phyloP scores from a whole-genome alignment of 2,113 vertebrate genomes.

The Columba janthina region DNA sequence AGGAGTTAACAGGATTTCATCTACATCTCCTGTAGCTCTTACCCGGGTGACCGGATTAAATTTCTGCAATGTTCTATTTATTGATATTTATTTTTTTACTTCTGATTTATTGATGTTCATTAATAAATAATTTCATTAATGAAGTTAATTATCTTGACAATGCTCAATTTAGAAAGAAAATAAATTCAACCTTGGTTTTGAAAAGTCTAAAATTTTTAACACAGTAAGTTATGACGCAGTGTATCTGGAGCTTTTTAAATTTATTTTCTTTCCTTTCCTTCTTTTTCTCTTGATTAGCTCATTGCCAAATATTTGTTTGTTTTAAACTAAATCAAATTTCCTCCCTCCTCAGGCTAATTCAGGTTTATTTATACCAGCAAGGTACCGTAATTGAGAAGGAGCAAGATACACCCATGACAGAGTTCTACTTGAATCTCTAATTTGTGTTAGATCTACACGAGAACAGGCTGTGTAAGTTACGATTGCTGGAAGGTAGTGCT shows the following conservation, averaged over 20 bases:
- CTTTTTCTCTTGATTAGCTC: constrained; percentile 9
- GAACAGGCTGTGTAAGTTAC: background rate
- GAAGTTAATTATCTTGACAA: background rate
- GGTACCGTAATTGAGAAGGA: constrained; percentile 24
- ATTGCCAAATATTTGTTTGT: constrained; percentile 9
- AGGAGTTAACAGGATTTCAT: background rate
- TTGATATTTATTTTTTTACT: background rate
- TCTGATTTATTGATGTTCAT: constrained; percentile 6
- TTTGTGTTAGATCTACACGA: background rate
- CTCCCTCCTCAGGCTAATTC: background rate
- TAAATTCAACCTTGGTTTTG: constrained; percentile 1
- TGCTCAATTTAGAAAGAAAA: background rate
- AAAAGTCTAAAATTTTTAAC: background rate
- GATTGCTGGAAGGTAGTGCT: background rate
- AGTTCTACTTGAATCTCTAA: constrained; percentile 14
- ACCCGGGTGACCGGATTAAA: background rate
- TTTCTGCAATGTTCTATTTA: background rate
- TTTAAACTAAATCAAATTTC: constrained; percentile 28
- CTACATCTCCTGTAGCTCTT: background rate
- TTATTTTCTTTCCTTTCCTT: background rate
- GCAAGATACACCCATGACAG: background rate
- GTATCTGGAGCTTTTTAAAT: background rate
- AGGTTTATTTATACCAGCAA: constrained; percentile 2
- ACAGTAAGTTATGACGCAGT: background rate
- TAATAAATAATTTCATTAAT: constrained; percentile 21